phyloP scores from a whole-genome alignment of 1,140 invertebrate genomes.

The Portunus trituberculatus region DNA sequence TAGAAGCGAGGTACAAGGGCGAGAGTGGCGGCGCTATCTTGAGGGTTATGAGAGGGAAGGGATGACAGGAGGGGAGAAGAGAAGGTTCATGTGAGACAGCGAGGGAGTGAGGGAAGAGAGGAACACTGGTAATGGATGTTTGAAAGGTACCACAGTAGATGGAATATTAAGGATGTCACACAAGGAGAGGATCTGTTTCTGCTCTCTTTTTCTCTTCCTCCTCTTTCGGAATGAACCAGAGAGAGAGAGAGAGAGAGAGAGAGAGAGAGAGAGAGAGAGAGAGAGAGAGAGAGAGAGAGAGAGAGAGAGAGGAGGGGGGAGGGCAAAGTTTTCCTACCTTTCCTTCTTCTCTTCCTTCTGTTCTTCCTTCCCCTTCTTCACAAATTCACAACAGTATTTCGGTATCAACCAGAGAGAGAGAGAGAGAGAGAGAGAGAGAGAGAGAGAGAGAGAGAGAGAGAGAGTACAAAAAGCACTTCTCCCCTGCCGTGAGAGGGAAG shows the following conservation, averaged over 20 bases:
- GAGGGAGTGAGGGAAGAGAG: background rate
- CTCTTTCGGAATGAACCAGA: too few species aligned
- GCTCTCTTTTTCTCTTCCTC: too few species aligned
- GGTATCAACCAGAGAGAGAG: slow-evolving; percentile 29
- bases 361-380: too few species aligned
- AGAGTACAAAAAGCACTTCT: background rate
- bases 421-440: slow-evolving; percentile 13
- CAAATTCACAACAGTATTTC: too few species aligned
- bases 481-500: too few species aligned
- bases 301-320: background rate
- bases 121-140: too few species aligned
- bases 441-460: background rate
- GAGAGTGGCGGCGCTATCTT: background rate
- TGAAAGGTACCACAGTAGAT: too few species aligned
- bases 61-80: background rate
- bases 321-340: background rate
- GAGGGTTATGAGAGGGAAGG: slow-evolving; percentile 31
- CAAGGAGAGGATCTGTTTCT: too few species aligned
- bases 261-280: background rate
- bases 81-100: too few species aligned
- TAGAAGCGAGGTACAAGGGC: background rate
- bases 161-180: too few species aligned
- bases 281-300: background rate
- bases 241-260: slow-evolving; percentile 18
- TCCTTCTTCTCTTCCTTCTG: too few species aligned